phyloP scores from a whole-genome alignment of 2,888 invertebrate species.

The Coenonympha arcania region DNA sequence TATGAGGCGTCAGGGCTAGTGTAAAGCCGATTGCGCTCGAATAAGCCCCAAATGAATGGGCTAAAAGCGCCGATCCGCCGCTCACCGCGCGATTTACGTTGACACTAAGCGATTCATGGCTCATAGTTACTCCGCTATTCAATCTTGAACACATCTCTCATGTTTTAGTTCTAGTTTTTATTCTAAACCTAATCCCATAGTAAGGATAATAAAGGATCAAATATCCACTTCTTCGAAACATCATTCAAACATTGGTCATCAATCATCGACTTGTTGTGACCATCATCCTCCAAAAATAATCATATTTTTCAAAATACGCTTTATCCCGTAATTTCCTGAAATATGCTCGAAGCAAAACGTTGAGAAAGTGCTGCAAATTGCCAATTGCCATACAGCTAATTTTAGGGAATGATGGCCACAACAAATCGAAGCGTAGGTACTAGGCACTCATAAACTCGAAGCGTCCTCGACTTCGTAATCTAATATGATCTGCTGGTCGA shows the following conservation, averaged over 20 bases:
- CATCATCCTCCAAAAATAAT: no score
- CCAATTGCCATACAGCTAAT: no score
- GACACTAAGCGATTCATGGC: conserved; percentile 31
- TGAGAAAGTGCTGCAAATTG: no score
- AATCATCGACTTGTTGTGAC: no score
- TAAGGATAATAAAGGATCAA: no score
- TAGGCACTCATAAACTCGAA: background rate
- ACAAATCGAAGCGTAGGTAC: background rate
- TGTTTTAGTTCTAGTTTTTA: conserved; percentile 17
- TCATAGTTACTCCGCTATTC: no score
- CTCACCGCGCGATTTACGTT: conserved; percentile 29
- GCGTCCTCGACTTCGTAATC: background rate
- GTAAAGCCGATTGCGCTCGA: conserved; percentile 28
- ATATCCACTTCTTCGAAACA: no score
- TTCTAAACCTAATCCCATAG: no score
- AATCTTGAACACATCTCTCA: conserved; percentile 28
- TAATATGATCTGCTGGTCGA: background rate
- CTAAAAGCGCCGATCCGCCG: conserved; percentile 30
- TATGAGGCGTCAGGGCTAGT: conserved; percentile 23
- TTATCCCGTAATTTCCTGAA: no score
- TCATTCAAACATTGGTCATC: no score
- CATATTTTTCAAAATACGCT: no score
- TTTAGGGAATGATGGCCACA: background rate
- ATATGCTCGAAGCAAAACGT: no score
- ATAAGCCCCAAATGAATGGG: conserved; percentile 32